Percentiles rank a stretch among this genome's conserved stretches.
phyloP scores from a whole-genome alignment of 2,113 vertebrate genomes.

The Lophotis ruficrista region DNA sequence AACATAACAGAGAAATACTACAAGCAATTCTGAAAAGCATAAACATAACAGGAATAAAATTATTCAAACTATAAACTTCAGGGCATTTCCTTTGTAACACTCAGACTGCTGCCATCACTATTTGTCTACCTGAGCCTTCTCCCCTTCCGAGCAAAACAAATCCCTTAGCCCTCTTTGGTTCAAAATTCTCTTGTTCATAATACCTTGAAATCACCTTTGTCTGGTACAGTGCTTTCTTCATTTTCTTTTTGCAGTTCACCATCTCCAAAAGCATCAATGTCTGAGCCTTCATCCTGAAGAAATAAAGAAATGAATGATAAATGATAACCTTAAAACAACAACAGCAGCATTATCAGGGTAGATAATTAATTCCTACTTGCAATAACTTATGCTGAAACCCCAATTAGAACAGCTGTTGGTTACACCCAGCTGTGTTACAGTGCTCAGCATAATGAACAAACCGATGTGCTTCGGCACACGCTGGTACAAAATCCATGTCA shows the following conservation, averaged over 20 bases:
- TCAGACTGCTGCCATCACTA: neutral
- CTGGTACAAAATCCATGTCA: neutral
- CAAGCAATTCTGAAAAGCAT: neutral
- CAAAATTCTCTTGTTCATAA: neutral
- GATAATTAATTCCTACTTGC: neutral
- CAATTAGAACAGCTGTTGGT: neutral
- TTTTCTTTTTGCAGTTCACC: neutral
- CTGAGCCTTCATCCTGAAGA: conserved; percentile 3
- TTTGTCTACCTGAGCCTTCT: neutral
- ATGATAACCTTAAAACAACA: neutral
- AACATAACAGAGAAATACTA: neutral
- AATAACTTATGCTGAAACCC: neutral
- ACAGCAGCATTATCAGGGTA: neutral
- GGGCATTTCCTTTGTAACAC: neutral
- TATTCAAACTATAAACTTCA: neutral
- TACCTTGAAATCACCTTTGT: conserved; percentile 62
- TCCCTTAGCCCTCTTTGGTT: neutral
- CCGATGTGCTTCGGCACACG: neutral
- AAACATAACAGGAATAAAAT: neutral
- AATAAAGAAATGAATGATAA: neutral
- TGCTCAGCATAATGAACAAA: neutral
- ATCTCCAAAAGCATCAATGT: neutral
- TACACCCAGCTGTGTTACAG: neutral
- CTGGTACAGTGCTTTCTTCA: neutral
- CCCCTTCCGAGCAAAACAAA: neutral